A percentile compares a stretch with the other conserved stretches of the same genome.
These are phyloP conservation scores for Arctopsyche grandis DNA, from an alignment of 1,140 invertebrate genomes.

Conservation along the genomic window DNA sequence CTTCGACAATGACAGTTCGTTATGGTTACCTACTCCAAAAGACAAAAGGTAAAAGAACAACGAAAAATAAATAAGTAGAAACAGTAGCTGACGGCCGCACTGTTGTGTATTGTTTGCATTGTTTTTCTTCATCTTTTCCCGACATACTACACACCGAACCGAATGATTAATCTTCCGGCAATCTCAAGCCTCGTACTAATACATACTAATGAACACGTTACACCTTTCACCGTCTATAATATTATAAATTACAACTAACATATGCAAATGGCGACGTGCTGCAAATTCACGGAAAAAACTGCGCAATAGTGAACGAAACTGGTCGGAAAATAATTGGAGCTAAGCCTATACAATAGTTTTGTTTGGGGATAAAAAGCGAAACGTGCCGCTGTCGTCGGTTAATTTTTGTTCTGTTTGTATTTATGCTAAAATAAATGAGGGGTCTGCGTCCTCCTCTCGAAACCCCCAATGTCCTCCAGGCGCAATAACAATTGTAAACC, in stretches of 20 bases:
- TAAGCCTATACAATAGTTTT: too few species aligned
- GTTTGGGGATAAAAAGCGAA: too few species aligned
- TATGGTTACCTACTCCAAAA: neutral
- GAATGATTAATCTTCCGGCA: slow-evolving; percentile 26
- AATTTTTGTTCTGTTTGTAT: too few species aligned
- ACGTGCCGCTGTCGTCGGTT: too few species aligned
- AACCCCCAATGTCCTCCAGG: neutral
- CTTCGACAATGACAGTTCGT: neutral
- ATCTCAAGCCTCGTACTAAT: neutral
- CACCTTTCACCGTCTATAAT: neutral
- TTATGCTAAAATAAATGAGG: too few species aligned
- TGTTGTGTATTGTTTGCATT: slow-evolving; percentile 30
- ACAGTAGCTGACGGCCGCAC: slow-evolving; percentile 21
- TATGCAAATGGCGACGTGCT: too few species aligned
- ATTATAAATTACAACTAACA: too few species aligned
- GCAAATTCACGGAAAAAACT: too few species aligned
- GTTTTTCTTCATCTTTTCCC: slow-evolving; percentile 32
- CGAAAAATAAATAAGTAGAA: slow-evolving; percentile 1
- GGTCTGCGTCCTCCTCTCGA: neutral
- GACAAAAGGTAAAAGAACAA: slow-evolving; percentile 12
- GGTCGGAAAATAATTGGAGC: too few species aligned
- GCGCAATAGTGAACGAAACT: too few species aligned
- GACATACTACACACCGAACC: neutral
- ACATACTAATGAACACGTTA: slow-evolving; percentile 6
- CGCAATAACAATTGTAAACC: slow-evolving; percentile 15